Evolutionary conservation across 2,797 vertebrate species (phyloP), one percentile per base, ranked within the genome.

Genomic region (Bradypodion pumilum): DNA sequence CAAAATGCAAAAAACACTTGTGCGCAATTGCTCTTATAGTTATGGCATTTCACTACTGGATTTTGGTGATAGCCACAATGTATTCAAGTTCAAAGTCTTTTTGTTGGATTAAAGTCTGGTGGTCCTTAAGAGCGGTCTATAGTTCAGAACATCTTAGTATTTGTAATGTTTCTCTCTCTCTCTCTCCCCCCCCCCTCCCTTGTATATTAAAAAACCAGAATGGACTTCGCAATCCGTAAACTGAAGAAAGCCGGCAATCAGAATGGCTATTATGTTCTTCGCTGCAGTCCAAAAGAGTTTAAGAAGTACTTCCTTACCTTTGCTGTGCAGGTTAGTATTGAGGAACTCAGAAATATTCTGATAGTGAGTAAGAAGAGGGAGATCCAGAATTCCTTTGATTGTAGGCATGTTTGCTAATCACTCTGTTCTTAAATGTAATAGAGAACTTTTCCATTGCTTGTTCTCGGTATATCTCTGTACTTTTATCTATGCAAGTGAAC

Each of bases 231-330:
- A 16, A 96, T 97, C 83, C 95, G 88, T 89, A 99, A 99, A 80
- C 94, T 99, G 92, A 98, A 97, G 88, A 97, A 95, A 89, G 96
- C 95, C 0, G 98, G 98, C 32, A 98, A 97, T 94, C 96, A 97
- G 82, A 97, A 95, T 85, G 98, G 99, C 80, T 93, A 97, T 77
- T 99, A 98, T 80, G 97, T 99, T 87, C 97, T 99, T 81, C 98
- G 98, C 74, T 97, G 97, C 93, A 99, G 98, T 92, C 97, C 99
- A 84, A 98, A 97, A 91, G 98, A 99, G 85, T 99, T 98, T 74
- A 96, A 98, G 92, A 98, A 97, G 74, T 99, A 97, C 92, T 99
- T 99, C 90, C 96, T 99, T 94, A 99, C 98, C 27, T 99, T 99
- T 93, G 97, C 97, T 42, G 92, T 99, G 27, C 97, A 97, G 97